Conservation (phyloP, 2,113 vertebrate genomes). For the Corydoras maculifer region DNA sequence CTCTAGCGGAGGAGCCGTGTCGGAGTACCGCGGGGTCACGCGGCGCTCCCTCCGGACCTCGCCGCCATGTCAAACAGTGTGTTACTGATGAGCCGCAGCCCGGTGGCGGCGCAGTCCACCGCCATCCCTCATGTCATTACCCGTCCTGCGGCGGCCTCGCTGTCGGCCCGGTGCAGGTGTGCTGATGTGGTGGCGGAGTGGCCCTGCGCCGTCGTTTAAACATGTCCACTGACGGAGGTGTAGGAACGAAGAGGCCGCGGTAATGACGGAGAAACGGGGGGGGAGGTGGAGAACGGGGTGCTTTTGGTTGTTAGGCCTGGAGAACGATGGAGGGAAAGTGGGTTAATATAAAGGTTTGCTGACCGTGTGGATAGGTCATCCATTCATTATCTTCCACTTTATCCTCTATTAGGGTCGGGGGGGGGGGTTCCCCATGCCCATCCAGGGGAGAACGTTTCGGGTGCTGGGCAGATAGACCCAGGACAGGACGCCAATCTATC, state of each 20-base stretch:
- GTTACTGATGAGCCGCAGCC: constrained; percentile 57
- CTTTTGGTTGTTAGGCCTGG: no score
- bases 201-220: background rate
- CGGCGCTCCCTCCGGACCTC: constrained; percentile 1
- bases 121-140: background rate
- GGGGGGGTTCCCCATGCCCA: no score
- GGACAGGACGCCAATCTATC: no score
- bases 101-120: constrained; percentile 18
- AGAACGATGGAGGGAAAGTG: no score
- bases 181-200: background rate
- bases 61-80: constrained; percentile 53
- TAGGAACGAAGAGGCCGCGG: background rate
- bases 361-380: no score
- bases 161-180: constrained; percentile 2
- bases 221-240: background rate
- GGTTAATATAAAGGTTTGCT: no score
- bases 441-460: no score
- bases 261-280: background rate
- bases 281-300: background rate
- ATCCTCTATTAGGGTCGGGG: no score
- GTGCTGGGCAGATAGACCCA: no score
- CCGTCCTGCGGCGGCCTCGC: background rate
- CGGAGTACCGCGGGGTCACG: constrained; percentile 10
- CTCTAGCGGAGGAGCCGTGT: constrained; percentile 10
- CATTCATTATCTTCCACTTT: no score